Evolutionary conservation across 1,140 invertebrate genomes (phyloP).

Genomic region (Anoplolepis gracilipes): DNA sequence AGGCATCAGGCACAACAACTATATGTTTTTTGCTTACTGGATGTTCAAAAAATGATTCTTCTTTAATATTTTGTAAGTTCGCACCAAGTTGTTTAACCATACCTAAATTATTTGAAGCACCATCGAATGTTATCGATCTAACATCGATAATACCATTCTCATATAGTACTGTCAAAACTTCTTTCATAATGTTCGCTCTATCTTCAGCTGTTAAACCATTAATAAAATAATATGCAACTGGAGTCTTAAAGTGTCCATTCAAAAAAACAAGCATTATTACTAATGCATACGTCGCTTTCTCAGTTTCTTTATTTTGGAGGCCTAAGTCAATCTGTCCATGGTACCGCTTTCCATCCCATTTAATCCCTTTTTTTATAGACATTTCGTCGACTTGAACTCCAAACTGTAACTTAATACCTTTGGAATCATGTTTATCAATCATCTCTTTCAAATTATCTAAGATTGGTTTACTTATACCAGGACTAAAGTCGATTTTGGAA

Average conservation of each 20-base stretch:
- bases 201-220: background rate
- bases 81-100: background rate
- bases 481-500: background rate
- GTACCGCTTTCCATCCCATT: background rate
- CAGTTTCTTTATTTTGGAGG: background rate
- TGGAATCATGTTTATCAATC: background rate
- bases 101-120: background rate
- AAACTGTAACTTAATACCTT: background rate
- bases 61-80: background rate
- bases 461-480: background rate
- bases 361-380: background rate
- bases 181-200: background rate
- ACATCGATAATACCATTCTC: background rate
- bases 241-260: conserved; percentile 4
- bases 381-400: background rate
- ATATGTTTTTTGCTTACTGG: background rate
- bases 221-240: background rate
- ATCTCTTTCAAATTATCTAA: background rate
- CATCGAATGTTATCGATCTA: background rate
- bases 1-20: background rate
- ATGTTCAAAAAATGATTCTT: background rate
- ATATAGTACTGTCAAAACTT: background rate
- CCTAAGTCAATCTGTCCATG: background rate
- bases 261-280: background rate
- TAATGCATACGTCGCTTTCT: background rate